Base-by-base conservation (phyloP, 2,797 vertebrate species). In the Spinus olivaceus region DNA sequence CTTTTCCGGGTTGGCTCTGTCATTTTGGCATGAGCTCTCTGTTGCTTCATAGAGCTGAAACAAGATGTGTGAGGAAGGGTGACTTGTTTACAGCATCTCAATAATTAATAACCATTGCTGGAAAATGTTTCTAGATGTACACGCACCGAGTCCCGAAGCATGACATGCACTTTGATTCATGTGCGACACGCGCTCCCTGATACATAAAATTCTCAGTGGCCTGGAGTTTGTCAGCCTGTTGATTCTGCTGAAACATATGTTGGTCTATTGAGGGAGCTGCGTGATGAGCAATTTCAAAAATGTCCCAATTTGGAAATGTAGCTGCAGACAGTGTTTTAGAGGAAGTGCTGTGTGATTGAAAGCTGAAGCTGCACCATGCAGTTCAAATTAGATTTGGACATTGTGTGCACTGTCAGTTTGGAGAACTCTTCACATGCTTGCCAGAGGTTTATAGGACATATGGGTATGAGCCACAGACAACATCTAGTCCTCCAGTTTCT, bases 331-430 rank as follows among this genome's bases (percentile, higher is more conserved):
- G 81, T 81, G 83, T 92, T 95, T 93, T 91, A 89, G 92, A 83
- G 91, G 84, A 95, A 94, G 88, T 81, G 65, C 71, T 85, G 25
- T 89, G 79, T 92, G 94, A 96, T 89, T 96, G 93, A 96, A 95
- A 95, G 92, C 93, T 95, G 94, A 95, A 94, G 81, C 94, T 91
- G 91, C 81, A 92, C 79, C 93, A 93, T 86, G 81, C 86, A 93
- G 93, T 94, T 96, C 96, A 91, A 93, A 96, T 96, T 93, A 95
- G 93, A 89, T 95, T 95, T 95, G 95, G 93, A 94, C 88, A 78
- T 74, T 72, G 71, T 92, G 67, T 76, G 59, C 65, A 59, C 57
- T 95, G 94, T 93, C 91, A 95, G 13, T 92, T 83, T 95, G 93
- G 79, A 94, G 84, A 90, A 83, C 79, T 88, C 72, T 89, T 95